Evolutionary conservation across 1,140 invertebrate genomes (phyloP), one percentile per base, ranked within the genome.

Genomic region (Goniozus legneri): DNA sequence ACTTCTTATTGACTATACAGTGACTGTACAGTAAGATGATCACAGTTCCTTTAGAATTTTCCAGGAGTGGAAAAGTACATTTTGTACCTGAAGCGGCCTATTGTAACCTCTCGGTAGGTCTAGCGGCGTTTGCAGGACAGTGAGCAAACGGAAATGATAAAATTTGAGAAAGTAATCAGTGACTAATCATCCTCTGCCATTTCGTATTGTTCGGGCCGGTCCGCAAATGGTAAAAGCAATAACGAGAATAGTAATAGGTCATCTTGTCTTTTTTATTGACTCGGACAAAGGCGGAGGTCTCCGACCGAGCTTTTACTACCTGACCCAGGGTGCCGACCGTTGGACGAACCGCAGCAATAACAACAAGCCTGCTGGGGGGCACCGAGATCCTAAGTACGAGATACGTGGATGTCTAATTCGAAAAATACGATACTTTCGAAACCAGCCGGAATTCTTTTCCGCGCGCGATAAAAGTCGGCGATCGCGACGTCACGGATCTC

Each of bases 401-500:
- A 58, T 58, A 53, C 50, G 50, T 24, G 39, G 14, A 16, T 52
- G 20, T 21, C 35, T 47, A 50, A 50, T 50, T 39, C 49, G 36
- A 50, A 57, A 57, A 53, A 42, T 48, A 37, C 56, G 56, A 57
- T 53, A n/a, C n/a, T n/a, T n/a, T n/a, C n/a, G n/a, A n/a, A n/a
- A n/a, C n/a, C n/a, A n/a, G n/a, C n/a, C n/a, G n/a, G n/a, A n/a
- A n/a, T n/a, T n/a, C n/a, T n/a, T n/a, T n/a, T n/a, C n/a, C n/a
- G n/a, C n/a, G n/a, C n/a, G n/a, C n/a, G n/a, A n/a, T n/a, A n/a
- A n/a, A n/a, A n/a, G n/a, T n/a, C n/a, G n/a, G n/a, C n/a, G n/a
- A n/a, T n/a, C n/a, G n/a, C n/a, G n/a, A n/a, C n/a, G n/a, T n/a
- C n/a, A n/a, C n/a, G n/a, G n/a, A n/a, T n/a, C n/a, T n/a, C n/a